phyloP scores from a whole-genome alignment of 1,140 invertebrate species.

The Heliconius nattereri region DNA sequence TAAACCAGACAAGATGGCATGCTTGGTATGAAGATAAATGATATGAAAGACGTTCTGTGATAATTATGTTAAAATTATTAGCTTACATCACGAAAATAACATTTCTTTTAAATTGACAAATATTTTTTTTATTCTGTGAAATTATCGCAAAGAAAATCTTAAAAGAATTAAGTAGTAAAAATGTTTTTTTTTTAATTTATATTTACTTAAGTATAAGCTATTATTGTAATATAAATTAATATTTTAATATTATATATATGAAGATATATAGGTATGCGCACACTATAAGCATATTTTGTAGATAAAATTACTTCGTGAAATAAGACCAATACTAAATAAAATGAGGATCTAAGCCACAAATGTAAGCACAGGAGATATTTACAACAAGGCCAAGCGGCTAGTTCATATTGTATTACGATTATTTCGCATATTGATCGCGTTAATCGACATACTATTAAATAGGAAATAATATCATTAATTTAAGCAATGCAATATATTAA shows the following conservation, averaged over 20 bases:
- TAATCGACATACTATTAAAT: constrained; percentile 28
- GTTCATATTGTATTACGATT: neutral
- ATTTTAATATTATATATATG: neutral
- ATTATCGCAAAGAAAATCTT: neutral
- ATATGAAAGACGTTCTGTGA: constrained; percentile 5
- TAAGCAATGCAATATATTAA: constrained; percentile 28
- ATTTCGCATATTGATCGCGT: constrained; percentile 17
- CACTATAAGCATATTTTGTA: neutral
- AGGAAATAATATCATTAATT: constrained; percentile 16
- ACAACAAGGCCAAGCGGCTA: neutral
- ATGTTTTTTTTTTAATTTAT: no score
- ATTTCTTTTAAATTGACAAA: neutral
- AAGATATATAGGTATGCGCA: neutral
- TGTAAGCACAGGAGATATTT: neutral
- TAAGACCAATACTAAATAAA: neutral
- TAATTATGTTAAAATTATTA: constrained; percentile 11
- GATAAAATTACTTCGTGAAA: neutral
- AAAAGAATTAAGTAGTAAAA: neutral
- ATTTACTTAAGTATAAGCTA: no score
- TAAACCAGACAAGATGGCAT: constrained; percentile 3
- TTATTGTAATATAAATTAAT: neutral
- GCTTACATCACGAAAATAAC: neutral
- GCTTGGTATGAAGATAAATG: constrained; percentile 16
- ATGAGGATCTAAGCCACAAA: neutral
- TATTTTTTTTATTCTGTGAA: neutral